These are phyloP conservation scores for Rhopalosiphum nymphaeae DNA, from an alignment of 2,888 invertebrate species.

Conservation along the genomic window DNA sequence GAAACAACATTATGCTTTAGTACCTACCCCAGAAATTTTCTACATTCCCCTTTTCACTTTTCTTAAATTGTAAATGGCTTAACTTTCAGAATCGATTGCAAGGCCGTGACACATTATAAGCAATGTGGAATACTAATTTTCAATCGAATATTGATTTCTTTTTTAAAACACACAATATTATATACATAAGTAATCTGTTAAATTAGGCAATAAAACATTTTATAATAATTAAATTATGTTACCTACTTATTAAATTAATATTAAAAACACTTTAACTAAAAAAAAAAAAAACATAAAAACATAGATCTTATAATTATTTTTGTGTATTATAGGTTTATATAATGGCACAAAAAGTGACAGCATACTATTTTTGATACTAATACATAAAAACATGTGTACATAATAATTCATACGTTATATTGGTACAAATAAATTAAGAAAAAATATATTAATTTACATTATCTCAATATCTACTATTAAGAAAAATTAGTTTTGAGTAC, in stretches of 20 bases:
- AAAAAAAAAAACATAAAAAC: too few relatives aligned
- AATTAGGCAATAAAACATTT: background rate
- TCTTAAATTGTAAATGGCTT: background rate
- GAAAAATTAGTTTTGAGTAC: too few relatives aligned
- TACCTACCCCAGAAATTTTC: background rate
- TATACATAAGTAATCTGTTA: background rate
- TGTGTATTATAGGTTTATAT: too few relatives aligned
- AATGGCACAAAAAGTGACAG: too few relatives aligned
- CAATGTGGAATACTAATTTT: background rate
- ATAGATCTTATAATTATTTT: too few relatives aligned
- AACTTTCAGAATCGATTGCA: slow-evolving; percentile 2
- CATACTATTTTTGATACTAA: too few relatives aligned
- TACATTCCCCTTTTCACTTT: background rate
- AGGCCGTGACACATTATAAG: background rate
- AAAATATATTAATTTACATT: too few relatives aligned
- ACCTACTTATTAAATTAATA: background rate
- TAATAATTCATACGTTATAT: too few relatives aligned
- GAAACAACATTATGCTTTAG: background rate
- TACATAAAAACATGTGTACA: too few relatives aligned
- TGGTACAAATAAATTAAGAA: too few relatives aligned
- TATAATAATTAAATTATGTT: background rate
- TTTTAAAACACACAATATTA: background rate
- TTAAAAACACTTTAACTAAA: background rate
- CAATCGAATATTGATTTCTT: background rate
- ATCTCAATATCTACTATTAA: too few relatives aligned